Conservation (phyloP, 2,113 vertebrate genomes). For the Hyaena hyaena region DNA sequence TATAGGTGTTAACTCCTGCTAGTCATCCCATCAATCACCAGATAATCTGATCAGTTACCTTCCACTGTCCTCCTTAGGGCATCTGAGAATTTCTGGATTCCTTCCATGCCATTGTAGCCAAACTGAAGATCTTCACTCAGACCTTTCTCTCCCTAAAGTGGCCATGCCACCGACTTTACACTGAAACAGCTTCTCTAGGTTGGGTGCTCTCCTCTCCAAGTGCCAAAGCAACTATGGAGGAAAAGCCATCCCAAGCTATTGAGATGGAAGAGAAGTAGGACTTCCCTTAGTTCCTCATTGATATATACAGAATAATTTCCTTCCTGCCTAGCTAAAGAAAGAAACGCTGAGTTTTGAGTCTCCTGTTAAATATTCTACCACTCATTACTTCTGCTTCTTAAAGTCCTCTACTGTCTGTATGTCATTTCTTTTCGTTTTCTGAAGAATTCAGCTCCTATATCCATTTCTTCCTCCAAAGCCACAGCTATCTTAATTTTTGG, state of each 20-base stretch:
- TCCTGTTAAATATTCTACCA: not conserved
- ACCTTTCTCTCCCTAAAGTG: not conserved
- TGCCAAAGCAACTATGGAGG: too few relatives aligned
- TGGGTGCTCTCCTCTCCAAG: not conserved
- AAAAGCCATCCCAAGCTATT: not conserved
- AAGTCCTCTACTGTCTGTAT: not conserved
- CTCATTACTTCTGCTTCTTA: not conserved
- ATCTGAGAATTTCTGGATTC: not conserved
- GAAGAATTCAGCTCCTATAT: not conserved
- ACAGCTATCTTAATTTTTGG: not conserved
- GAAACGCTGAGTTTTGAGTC: not conserved
- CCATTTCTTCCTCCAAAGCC: not conserved
- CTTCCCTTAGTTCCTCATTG: not conserved
- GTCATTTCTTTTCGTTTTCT: conserved; percentile 21
- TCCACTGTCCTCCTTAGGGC: not conserved
- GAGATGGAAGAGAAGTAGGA: not conserved
- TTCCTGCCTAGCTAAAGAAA: not conserved
- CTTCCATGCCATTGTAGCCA: not conserved
- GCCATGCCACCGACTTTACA: not conserved
- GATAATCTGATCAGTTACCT: not conserved
- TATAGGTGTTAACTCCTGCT: not conserved
- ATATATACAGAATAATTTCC: not conserved
- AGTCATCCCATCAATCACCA: not conserved
- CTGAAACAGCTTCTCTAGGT: not conserved
- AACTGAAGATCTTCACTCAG: not conserved